phyloP scores from a whole-genome alignment of 2,797 vertebrate genomes.

The Potorous gilbertii region DNA sequence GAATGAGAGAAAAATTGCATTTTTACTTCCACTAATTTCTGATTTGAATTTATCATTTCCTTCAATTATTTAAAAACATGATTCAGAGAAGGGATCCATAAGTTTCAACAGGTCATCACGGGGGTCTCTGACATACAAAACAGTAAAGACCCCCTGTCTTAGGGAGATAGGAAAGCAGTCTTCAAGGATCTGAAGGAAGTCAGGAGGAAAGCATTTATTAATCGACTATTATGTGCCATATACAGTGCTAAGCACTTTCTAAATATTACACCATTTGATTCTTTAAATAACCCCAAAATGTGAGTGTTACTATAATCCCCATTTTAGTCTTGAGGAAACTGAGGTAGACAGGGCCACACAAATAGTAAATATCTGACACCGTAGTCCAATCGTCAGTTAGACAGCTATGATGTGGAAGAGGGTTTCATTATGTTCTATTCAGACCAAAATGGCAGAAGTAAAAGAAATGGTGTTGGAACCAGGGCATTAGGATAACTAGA shows the following conservation, averaged over 20 bases:
- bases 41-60: not conserved
- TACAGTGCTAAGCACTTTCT: not conserved
- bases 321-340: not conserved
- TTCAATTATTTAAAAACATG: not conserved
- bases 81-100: not conserved
- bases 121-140: not conserved
- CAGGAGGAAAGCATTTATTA: not conserved
- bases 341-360: not conserved
- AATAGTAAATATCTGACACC: not conserved
- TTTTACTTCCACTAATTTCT: not conserved
- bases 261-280: not conserved
- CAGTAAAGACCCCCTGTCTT: not conserved
- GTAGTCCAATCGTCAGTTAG: not conserved
- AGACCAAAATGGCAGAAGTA: not conserved
- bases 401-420: not conserved
- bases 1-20: not conserved
- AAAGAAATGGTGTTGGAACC: not conserved
- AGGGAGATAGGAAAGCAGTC: not conserved
- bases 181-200: not conserved
- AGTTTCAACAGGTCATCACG: not conserved
- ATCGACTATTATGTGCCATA: not conserved
- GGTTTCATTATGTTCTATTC: not conserved
- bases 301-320: not conserved
- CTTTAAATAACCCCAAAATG: not conserved
- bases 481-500: not conserved